Evolutionary conservation across 2,797 vertebrate genomes (phyloP), one percentile per base, ranked within the genome.

Genomic region (Macroramphosus scolopax): DNA sequence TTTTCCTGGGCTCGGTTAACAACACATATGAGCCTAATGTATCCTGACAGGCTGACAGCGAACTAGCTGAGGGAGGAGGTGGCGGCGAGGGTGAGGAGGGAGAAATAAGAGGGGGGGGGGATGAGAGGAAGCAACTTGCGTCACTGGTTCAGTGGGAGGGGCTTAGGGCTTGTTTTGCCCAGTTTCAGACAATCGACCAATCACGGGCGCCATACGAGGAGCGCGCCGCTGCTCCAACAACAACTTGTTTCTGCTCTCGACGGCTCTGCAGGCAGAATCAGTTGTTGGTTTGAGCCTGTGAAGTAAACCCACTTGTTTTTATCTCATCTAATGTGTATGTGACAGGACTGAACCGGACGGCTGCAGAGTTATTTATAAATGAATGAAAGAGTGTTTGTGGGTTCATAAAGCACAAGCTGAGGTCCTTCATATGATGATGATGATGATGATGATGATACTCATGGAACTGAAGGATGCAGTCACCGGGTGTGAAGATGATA

Each of bases 41-140:
- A 60, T 75, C 73, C 78, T 76, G 75, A 81, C 75, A 78, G 66
- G 72, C 80, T 70, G 77, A 82, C 58, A 66, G 82, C 17, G 8
- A 62, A 64, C 54, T 50, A 54, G 77, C 66, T 46, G 38, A 73
- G 64, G 68, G 78, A 79, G 72, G 71, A 72, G 79, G 79, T 40
- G 63, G 70, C 46, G 38, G 72, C 16, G 25, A 60, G 60, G 50
- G 68, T 62, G 33, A 18, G 63, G 52, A 61, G 78, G 69, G 63
- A 39, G 45, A 64, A 69, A 72, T 39, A 56, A 30, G 58, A 57
- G 56, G 39, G 52, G 49, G 46, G n/a, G 29, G 30, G 35, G 25
- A 41, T 38, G 13, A 38, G 43, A 39, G 60, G 73, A 67, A 62
- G 63, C 39, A 8, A 47, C 24, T 29, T 74, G 62, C 72, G 75